phyloP scores from a whole-genome alignment of 1,140 invertebrate species.

The Zaprionus tsacasi region DNA sequence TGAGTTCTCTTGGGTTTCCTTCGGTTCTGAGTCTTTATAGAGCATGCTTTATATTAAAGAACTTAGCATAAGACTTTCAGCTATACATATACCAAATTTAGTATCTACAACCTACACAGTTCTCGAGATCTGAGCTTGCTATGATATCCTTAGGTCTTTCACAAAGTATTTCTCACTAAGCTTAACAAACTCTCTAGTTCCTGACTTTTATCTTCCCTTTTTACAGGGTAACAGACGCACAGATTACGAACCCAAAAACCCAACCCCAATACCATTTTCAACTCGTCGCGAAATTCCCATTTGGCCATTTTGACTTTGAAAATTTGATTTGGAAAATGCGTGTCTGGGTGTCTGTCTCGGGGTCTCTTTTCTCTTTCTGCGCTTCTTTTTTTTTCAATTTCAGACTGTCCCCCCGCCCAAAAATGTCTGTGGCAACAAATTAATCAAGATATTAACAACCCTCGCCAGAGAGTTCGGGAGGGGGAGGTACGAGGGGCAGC shows the following conservation, averaged over 20 bases:
- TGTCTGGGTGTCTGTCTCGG: constrained; percentile 37
- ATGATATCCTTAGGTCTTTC: too few species aligned
- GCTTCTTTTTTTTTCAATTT: constrained; percentile 14
- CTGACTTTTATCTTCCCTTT: too few species aligned
- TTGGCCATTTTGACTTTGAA: constrained; percentile 56
- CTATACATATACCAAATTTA: background rate
- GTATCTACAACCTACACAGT: background rate
- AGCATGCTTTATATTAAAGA: background rate
- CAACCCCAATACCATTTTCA: background rate
- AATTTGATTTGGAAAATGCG: constrained; percentile 78
- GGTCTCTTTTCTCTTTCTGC: background rate
- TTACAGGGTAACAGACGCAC: constrained; percentile 1
- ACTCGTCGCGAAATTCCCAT: constrained; percentile 2
- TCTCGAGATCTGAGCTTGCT: background rate
- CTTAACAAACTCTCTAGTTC: too few species aligned
- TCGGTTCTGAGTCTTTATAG: too few species aligned
- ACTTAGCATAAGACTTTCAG: background rate
- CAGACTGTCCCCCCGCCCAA: constrained; percentile 21
- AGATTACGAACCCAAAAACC: background rate
- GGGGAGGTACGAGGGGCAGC: constrained; percentile 9
- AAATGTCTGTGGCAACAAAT: constrained; percentile 61
- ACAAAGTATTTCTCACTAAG: background rate
- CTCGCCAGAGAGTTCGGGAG: constrained; percentile 3
- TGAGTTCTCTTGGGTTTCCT: background rate
- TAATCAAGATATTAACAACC: constrained; percentile 80